Evolutionary conservation across 35 echinoderm and acorn worm genomes (phyloP).

Genomic region (Eucidaris tribuloides): DNA sequence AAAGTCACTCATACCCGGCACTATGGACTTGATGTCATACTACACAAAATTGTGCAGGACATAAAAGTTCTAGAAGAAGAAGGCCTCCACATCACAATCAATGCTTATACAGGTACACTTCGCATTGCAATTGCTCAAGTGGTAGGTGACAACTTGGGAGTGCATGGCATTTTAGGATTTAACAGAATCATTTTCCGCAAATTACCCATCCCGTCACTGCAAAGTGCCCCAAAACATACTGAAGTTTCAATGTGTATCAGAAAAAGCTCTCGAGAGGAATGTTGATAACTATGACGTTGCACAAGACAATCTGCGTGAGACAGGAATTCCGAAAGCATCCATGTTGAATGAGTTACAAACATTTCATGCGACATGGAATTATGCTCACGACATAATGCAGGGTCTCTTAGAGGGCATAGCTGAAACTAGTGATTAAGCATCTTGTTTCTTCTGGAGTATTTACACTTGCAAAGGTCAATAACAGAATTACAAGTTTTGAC

Average conservation of each 20-base stretch:
- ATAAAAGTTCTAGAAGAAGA: slow-evolving; percentile 23
- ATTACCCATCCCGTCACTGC: slow-evolving; percentile 33
- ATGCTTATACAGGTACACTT: slow-evolving; percentile 33
- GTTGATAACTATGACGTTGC: slow-evolving; percentile 28
- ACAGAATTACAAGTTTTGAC: slow-evolving; percentile 53
- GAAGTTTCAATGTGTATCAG: not conserved
- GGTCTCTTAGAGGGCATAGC: slow-evolving; percentile 45
- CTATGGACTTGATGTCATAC: slow-evolving; percentile 38
- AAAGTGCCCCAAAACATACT: slow-evolving; percentile 25
- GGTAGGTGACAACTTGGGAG: slow-evolving; percentile 69
- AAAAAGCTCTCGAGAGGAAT: not conserved
- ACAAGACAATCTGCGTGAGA: slow-evolving; percentile 14
- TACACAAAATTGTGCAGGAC: slow-evolving; percentile 38
- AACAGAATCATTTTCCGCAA: slow-evolving; percentile 43
- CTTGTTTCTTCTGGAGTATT: not conserved
- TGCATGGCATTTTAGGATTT: slow-evolving; percentile 53
- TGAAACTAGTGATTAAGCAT: slow-evolving; percentile 17
- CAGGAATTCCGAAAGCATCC: not conserved
- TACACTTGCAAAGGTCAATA: slow-evolving; percentile 1
- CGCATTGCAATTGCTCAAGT: slow-evolving; percentile 41
- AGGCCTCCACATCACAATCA: slow-evolving; percentile 21
- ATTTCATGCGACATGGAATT: slow-evolving; percentile 31
- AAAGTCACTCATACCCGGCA: slow-evolving; percentile 35
- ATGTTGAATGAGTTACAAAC: slow-evolving; percentile 28
- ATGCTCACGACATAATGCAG: slow-evolving; percentile 58